Evolutionary conservation across 2,888 invertebrate species (phyloP).

Genomic region (Limnephilus auricula): DNA sequence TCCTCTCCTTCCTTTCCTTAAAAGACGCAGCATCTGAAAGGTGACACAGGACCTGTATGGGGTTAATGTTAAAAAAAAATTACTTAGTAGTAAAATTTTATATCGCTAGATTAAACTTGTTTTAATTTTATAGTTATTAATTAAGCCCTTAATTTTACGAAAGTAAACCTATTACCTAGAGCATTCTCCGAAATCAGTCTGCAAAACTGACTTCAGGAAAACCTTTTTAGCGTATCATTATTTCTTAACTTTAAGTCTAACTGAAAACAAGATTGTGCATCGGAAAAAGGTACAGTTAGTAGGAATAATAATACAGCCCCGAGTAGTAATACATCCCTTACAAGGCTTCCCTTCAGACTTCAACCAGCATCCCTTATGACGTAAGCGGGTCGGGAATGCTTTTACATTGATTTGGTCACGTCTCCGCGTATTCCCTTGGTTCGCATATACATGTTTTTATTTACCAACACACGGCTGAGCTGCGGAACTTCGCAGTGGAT

Average conservation of each 20-base stretch:
- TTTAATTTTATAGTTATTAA: too few species aligned
- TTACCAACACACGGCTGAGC: slow-evolving; percentile 51
- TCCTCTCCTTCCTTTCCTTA: too few species aligned
- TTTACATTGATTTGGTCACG: slow-evolving; percentile 67
- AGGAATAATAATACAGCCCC: neutral
- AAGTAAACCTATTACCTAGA: too few species aligned
- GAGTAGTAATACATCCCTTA: neutral
- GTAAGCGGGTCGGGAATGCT: slow-evolving; percentile 58
- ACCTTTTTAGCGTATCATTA: neutral
- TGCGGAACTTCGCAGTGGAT: slow-evolving; percentile 49
- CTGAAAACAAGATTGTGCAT: neutral
- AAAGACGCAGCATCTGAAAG: too few species aligned
- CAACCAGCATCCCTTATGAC: slow-evolving; percentile 18
- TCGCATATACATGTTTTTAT: slow-evolving; percentile 65
- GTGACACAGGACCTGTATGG: too few species aligned
- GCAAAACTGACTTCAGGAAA: neutral
- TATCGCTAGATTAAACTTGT: too few species aligned
- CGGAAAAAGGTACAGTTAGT: neutral
- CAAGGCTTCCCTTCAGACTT: neutral
- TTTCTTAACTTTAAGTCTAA: neutral
- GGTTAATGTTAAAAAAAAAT: too few species aligned
- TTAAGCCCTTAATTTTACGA: too few species aligned
- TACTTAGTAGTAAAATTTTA: too few species aligned
- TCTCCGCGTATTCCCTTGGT: slow-evolving; percentile 64
- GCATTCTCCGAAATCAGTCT: rapidly evolving